Evolutionary conservation across 2,797 vertebrate genomes (phyloP).

Genomic region (Acrossocheilus wenchowensis): DNA sequence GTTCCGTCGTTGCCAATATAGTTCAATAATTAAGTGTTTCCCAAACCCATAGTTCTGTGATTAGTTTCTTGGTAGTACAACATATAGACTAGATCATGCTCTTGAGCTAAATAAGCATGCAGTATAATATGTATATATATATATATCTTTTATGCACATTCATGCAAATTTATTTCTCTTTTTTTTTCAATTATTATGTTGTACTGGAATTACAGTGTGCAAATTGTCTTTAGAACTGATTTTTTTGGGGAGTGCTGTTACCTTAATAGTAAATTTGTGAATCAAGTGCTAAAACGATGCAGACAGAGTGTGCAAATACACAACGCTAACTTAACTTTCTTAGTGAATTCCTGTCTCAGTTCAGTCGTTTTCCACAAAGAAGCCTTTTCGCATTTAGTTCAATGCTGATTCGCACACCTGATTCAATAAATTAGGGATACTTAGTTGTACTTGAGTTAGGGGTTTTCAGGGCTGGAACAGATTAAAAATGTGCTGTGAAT

Average conservation of each 20-base stretch:
- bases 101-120: no score
- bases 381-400: slow-evolving; percentile 25
- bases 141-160: no score
- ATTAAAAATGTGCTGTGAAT: slow-evolving; percentile 22
- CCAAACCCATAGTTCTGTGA: background rate
- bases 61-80: no score
- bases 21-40: background rate
- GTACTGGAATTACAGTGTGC: background rate
- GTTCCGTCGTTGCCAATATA: background rate
- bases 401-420: slow-evolving; percentile 20
- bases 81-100: no score
- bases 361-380: slow-evolving; percentile 15
- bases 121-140: no score
- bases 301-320: background rate
- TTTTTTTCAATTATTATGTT: no score
- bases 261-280: background rate
- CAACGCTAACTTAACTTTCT: background rate
- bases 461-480: slow-evolving; percentile 22
- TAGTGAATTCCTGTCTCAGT: background rate
- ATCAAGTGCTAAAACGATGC: background rate
- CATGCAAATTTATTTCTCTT: no score
- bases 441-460: slow-evolving; percentile 35
- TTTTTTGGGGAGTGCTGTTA: background rate
- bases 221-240: background rate
- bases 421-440: slow-evolving; percentile 43